Percentiles rank a stretch among this genome's conserved stretches.
These are phyloP conservation scores for Rhabdomys dilectus DNA, from an alignment of 2,113 vertebrate species.

Conservation along the genomic window DNA sequence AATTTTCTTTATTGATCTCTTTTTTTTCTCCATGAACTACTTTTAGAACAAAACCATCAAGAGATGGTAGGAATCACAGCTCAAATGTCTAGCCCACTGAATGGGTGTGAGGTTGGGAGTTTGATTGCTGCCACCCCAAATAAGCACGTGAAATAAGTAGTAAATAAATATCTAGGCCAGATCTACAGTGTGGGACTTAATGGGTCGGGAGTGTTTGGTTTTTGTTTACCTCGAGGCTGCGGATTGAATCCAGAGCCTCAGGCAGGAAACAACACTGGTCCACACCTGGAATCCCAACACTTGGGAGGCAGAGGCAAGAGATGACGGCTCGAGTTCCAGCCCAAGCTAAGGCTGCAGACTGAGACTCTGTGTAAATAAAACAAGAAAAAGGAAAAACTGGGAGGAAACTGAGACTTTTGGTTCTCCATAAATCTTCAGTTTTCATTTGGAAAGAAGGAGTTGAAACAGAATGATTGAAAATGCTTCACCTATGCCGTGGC, in stretches of 20 bases:
- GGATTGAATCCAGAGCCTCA: neutral
- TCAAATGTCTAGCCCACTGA: neutral
- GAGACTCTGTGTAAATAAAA: neutral
- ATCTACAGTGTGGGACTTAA: constrained; percentile 24
- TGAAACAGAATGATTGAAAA: neutral
- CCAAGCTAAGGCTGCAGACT: too few relatives aligned
- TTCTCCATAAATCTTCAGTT: neutral
- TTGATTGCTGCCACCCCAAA: neutral
- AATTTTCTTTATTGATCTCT: constrained; percentile 12
- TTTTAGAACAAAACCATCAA: neutral
- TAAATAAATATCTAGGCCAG: neutral
- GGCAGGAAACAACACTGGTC: neutral
- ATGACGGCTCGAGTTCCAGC: too few relatives aligned
- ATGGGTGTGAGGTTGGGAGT: neutral
- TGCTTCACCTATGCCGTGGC: neutral
- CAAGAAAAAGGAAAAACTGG: neutral
- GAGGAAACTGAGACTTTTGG: neutral
- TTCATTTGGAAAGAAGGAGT: neutral
- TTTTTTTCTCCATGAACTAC: neutral
- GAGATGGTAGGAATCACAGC: neutral
- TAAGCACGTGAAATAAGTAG: neutral
- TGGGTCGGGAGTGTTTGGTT: neutral
- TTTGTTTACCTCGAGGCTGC: neutral
- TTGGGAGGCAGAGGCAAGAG: neutral
- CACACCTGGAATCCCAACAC: neutral